Evolutionary conservation across 1,140 invertebrate genomes (phyloP), one percentile per base, ranked within the genome.

Genomic region (Lineus longissimus): DNA sequence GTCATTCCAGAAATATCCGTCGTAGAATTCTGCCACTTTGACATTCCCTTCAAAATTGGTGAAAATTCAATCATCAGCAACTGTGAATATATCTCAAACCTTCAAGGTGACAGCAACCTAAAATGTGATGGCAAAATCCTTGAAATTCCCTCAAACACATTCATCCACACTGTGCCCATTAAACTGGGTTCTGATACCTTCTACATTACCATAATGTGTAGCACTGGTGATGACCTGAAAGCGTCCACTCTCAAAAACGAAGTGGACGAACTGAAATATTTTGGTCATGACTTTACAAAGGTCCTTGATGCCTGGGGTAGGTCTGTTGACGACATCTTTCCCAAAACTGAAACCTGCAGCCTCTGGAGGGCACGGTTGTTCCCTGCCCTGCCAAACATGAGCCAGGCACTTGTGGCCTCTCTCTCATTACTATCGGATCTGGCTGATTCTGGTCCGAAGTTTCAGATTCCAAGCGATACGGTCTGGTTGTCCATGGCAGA

Each of bases 1-100:
- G 61, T 23, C 13, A 63, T 78, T 22, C 55, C 66, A 4, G 2
- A 51, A 1, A 68, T 68, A 2, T 56, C 73, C 15, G 68, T 84
- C 1, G 54, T 84, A 6, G 83, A 84, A 64, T 84, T 74, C 60
- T 83, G 82, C 64, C 57, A 77, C 33, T 77, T 84, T 66, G 64
- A 70, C 17, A 41, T 72, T 17, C 68, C 73, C 19, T 41, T 83
- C 1, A 51, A 69, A 11, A 63, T 82, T 57, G 69, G 70, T 19
- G 57, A 70, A n/a, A 73, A 77, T 55, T 74, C 71, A 36, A 81
- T 84, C 43, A 22, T 84, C 25, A 84, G 82, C 59, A 81, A 81
- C 63, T 83, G 80, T 65, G 58, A 64, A 22, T n/a, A 27, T 19
- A 58, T 4, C 51, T 36, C 68, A 40, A 25, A n/a, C n/a, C n/a